Percentiles rank a stretch among this genome's conserved stretches.
These are phyloP conservation scores for Hypomecis atomaria DNA, from an alignment of 2,888 invertebrate species.

Conservation along the genomic window DNA sequence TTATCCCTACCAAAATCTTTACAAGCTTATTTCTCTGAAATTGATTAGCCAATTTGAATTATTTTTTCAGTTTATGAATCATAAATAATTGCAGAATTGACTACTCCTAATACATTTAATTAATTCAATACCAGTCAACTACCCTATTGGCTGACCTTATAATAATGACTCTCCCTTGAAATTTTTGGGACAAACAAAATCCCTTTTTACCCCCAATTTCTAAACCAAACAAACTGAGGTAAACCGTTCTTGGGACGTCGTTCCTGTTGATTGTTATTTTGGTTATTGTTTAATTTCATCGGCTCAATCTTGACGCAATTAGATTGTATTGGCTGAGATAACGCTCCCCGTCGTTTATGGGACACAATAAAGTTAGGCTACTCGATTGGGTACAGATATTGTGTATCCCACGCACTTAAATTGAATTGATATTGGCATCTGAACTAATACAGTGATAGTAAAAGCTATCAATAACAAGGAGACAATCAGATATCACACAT, in stretches of 20 bases:
- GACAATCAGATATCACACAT: too few species aligned
- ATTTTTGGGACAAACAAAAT: constrained; percentile 27
- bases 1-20: too few species aligned
- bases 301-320: constrained; percentile 25
- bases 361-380: constrained; percentile 9
- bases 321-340: constrained; percentile 19
- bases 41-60: too few species aligned
- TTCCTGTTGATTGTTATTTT: constrained; percentile 36
- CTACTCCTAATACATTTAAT: too few species aligned
- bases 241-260: constrained; percentile 25
- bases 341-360: constrained; percentile 13
- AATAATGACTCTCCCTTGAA: too few species aligned
- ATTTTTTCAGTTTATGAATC: too few species aligned
- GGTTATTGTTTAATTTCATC: constrained; percentile 29
- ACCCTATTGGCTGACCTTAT: too few species aligned
- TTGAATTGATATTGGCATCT: constrained; percentile 1
- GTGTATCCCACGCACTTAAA: constrained; percentile 1
- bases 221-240: constrained; percentile 36
- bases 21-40: too few species aligned
- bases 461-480: not conserved
- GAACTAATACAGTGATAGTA: constrained; percentile 5
- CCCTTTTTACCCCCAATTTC: constrained; percentile 38
- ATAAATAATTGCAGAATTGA: too few species aligned
- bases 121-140: too few species aligned
- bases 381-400: not conserved